Evolutionary conservation across 2,888 invertebrate genomes (phyloP), one percentile per base, ranked within the genome.

Genomic region (Campoplex nolae): DNA sequence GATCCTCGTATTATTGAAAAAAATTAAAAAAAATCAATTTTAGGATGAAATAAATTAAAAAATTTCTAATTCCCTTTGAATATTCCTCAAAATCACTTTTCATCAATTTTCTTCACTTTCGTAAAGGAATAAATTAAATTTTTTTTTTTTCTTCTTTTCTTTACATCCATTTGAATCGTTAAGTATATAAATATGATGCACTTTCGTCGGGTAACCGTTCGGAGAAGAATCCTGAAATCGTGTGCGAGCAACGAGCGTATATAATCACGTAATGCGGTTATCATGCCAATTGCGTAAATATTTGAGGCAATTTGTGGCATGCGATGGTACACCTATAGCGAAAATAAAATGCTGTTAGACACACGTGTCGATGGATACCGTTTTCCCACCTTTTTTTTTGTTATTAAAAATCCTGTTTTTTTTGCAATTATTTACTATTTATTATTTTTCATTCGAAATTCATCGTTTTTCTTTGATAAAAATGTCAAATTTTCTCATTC

Each of bases 281-380:
- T 93, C 93, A 93, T 92, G 92, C 90, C 93, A 93, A 94, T 94
- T 94, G 94, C 93, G 93, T 93, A 94, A 94, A 94, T 93, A 93
- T 94, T 94, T 93, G 92, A 91, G 90, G 90, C 93, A 94, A 93
- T 94, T 94, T 94, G 92, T 91, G 91, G 92, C 94, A 94, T 93
- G 93, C 93, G 90, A 94, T 91, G 89, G 54, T 18, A 65, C 74
- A 65, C 67, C 68, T 28, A 35, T 32, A 38, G 35, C 18, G 23
- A 48, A 70, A 28, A 78, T 23, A 38, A 78, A 48, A 51, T 51
- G 32, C n/a, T 18, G 11, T 18, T 18, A 68, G 6, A 71, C n/a
- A 51, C 51, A 13, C 28, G 18, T 42, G 35, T 54, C 23, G 16
- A 54, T 54, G 42, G 28, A 7, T 54, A 42, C 42, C 35, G 28